These are phyloP conservation scores for Idaea dimidiata DNA, from an alignment of 2,888 invertebrate genomes.

Conservation along the genomic window DNA sequence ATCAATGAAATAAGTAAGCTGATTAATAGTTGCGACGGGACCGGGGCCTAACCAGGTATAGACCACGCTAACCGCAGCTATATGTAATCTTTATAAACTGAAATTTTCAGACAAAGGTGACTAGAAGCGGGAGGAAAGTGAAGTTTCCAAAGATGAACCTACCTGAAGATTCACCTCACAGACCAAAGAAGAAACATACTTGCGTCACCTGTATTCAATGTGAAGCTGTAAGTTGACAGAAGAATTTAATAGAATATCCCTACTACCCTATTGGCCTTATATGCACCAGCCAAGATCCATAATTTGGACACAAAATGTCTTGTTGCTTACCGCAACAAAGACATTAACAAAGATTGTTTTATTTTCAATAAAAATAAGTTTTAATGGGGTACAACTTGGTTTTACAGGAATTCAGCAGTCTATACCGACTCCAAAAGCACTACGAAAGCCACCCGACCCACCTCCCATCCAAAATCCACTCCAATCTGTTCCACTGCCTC, in stretches of 20 bases:
- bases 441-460: constrained; percentile 68
- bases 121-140: constrained; percentile 67
- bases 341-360: too few species aligned
- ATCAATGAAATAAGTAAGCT: too few species aligned
- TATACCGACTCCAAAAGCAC: constrained; percentile 67
- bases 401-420: constrained; percentile 63
- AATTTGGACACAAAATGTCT: too few species aligned
- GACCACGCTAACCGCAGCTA: too few species aligned
- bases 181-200: constrained; percentile 53
- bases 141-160: constrained; percentile 63
- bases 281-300: too few species aligned
- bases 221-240: constrained; percentile 49
- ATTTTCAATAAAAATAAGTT: too few species aligned
- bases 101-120: constrained; percentile 56
- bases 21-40: too few species aligned
- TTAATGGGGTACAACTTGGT: neutral
- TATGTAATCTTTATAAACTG: too few species aligned
- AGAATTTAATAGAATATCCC: neutral
- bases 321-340: too few species aligned
- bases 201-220: constrained; percentile 63
- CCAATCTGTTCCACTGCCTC: constrained; percentile 67
- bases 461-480: constrained; percentile 60
- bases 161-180: constrained; percentile 47
- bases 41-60: too few species aligned
- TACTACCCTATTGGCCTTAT: too few species aligned